Evolutionary conservation across 2,113 vertebrate genomes (phyloP), one percentile per base, ranked within the genome.

Genomic region (Anarhynchus alexandrinus): DNA sequence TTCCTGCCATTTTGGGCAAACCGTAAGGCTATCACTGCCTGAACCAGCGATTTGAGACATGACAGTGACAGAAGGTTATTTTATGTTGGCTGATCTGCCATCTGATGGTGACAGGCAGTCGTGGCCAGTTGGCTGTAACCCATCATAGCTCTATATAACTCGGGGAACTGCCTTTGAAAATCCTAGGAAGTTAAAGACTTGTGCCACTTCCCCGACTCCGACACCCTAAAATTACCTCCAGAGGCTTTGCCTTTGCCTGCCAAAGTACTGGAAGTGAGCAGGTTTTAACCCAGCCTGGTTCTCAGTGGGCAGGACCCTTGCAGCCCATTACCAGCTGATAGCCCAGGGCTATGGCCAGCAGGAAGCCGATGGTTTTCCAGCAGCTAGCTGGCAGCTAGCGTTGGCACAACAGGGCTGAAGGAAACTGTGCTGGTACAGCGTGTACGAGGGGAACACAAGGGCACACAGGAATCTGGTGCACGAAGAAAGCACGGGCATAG

Each of bases 61-160:
- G 15, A 29, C 40, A 69, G 36, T 23, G 43, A 61, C 67, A 78
- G 58, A 34, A 38, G 27, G 43, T 55, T 34, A 10, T 38, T 83
- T 76, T 36, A 27, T 15, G 14, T 27, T 77, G 76, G 72, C 29
- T 88, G 43, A 90, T 95, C 83, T 91, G 89, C 89, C 58, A 76
- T 59, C 58, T 93, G 77, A 95, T 77, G 80, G 80, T 34, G 54
- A 69, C 66, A 52, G 72, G 16, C 45, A 40, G 80, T 62, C 70
- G 74, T 1, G 22, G 88, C 61, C 91, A 72, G 40, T 2, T 78
- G 64, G 36, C 64, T 84, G 22, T 15, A 66, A 65, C 16, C 51
- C 45, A 12, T 47, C 4, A 0, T 25, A 59, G 30, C 26, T 90
- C 55, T 21, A 0, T 10, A 6, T 2, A 49, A 10, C 11, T 40